Base-by-base conservation (phyloP, 2,797 vertebrate species). In the Benthosema pterotum region DNA sequence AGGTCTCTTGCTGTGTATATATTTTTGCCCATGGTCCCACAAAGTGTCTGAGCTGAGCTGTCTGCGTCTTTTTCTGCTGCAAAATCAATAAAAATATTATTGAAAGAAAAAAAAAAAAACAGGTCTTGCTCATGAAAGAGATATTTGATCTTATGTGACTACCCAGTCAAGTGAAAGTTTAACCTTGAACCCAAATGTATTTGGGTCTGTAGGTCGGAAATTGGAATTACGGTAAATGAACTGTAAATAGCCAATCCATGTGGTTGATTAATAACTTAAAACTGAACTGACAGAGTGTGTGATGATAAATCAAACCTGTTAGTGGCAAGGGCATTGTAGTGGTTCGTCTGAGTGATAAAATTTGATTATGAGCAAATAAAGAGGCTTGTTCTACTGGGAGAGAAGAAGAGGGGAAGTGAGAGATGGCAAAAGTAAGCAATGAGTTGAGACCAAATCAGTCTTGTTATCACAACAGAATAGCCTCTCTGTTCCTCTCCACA, bases 311-410 rank as follows among this genome's bases (percentile, higher is more conserved):
- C 63, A 65, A 5, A 56, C 28, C 48, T 11, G 2, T 73, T 66
- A 77, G 63, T 75, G 56, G 76, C 78, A 75, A 59, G 71, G 17
- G 11, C 64, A 53, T 42, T 69, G 67, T 6, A 1, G 4, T 17
- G 5, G 32, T 63, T 65, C 55, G 65, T 46, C 13, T 11, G 18
- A 71, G 61, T 54, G 68, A 69, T 72, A 63, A 72, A 57, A 89
- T 83, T 83, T 72, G 78, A 87, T 88, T 85, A 86, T 63, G 63
- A 68, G 42, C 38, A 64, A 80, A 79, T 83, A 72, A 80, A 77
- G 81, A 77, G 67, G 57, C 22, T 69, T 9, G 32, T 38, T 79
- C 65, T 75, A 28, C 18, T 25, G 56, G 13, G 17, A 46, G 18
- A 46, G 5, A 7, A 42, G 32, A 12, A 25, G 52, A 71, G 62